These are phyloP conservation scores for Prosapia bicincta DNA, from an alignment of 2,888 invertebrate genomes.

Conservation along the genomic window DNA sequence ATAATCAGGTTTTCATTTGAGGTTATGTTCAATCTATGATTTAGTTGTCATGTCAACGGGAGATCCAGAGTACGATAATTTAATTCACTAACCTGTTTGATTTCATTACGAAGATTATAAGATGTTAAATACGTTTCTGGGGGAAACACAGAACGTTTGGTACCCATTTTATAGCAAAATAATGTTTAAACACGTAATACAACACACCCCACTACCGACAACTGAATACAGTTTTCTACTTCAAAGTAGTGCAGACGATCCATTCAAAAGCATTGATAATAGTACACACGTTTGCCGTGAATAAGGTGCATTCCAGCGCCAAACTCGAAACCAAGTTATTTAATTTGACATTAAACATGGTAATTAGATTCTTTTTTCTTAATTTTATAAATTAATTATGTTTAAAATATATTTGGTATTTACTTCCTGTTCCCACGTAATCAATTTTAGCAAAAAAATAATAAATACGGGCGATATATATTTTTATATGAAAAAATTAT, in stretches of 20 bases:
- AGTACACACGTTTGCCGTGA: neutral
- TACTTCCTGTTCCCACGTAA: too few species aligned
- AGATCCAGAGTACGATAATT: neutral
- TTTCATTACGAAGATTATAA: conserved; percentile 37
- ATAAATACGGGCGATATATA: too few species aligned
- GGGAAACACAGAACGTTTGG: conserved; percentile 34
- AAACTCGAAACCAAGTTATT: neutral
- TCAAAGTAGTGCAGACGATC: neutral
- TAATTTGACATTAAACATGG: too few species aligned
- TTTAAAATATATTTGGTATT: too few species aligned
- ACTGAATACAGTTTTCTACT: neutral
- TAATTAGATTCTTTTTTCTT: too few species aligned
- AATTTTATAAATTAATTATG: too few species aligned
- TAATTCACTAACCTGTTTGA: conserved; percentile 35
- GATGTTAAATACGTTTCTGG: conserved; percentile 38
- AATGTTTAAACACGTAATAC: neutral
- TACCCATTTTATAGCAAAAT: conserved; percentile 24
- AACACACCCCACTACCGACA: neutral
- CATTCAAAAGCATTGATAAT: neutral
- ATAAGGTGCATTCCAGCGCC: neutral
- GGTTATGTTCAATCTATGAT: neutral
- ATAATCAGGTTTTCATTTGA: neutral
- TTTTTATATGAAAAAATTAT: too few species aligned
- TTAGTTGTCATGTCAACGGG: conserved; percentile 14
- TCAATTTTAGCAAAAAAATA: too few species aligned